A percentile compares a stretch with the other conserved stretches of the same genome.
Conservation (phyloP, 2,797 vertebrate species). For the Centroberyx gerrardi region DNA sequence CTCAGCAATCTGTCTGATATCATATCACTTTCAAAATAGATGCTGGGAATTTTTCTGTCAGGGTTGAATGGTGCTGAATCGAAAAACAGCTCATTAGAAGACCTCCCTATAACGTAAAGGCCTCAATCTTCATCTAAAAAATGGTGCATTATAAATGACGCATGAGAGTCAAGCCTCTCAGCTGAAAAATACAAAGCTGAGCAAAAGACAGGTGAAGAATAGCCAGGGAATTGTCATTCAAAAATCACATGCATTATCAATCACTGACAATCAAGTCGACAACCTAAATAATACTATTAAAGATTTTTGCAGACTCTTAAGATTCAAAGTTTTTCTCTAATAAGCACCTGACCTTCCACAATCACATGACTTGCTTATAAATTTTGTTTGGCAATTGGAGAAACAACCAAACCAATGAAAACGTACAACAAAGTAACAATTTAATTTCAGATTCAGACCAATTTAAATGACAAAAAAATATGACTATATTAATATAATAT, state of each 20-base stretch:
- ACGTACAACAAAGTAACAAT: no score
- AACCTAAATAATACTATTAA: no score
- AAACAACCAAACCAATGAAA: no score
- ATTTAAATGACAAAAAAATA: no score
- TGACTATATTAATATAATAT: no score
- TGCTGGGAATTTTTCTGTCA: conserved; percentile 35
- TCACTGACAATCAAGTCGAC: neutral
- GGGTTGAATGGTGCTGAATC: conserved; percentile 50
- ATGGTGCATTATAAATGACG: conserved; percentile 32
- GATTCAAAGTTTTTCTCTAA: no score
- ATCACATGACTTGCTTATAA: neutral
- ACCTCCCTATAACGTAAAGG: conserved; percentile 47
- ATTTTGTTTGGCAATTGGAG: no score
- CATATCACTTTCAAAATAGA: conserved; percentile 50
- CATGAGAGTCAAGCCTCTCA: conserved; percentile 8
- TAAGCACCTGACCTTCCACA: no score
- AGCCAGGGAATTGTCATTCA: neutral
- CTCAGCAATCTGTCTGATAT: conserved; percentile 29
- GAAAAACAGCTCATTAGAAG: conserved; percentile 54
- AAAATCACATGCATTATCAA: no score
- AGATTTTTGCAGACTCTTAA: no score
- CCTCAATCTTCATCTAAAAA: conserved; percentile 24
- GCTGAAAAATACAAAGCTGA: conserved; percentile 1
- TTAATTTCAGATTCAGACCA: no score
- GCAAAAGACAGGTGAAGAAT: no score